Percentiles rank a stretch among this genome's conserved stretches.
Evolutionary conservation across 1,140 invertebrate species (phyloP).

Genomic region (Camponotus floridanus): DNA sequence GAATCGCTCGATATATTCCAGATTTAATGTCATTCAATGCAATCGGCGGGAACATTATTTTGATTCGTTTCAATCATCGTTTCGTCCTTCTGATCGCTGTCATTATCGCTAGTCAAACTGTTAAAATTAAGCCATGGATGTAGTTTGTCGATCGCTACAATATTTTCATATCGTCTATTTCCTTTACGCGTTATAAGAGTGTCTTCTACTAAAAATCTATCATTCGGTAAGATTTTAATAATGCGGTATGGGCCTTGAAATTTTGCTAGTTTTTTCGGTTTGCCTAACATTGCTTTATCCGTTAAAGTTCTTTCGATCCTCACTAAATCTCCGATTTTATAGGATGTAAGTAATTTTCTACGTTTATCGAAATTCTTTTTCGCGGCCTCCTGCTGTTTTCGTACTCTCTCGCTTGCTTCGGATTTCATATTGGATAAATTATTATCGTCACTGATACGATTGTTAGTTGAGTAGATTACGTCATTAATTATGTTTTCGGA

Average conservation of each 20-base stretch:
- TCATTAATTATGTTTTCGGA: constrained; percentile 1
- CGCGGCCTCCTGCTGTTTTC: background rate
- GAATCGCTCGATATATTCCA: too few species aligned
- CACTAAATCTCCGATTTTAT: background rate
- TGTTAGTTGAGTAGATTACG: background rate
- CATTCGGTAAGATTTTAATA: background rate
- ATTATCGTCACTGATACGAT: background rate
- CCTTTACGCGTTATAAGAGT: background rate
- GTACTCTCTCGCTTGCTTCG: background rate
- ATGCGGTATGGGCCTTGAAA: background rate
- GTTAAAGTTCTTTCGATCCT: background rate
- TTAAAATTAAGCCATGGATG: background rate
- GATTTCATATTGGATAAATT: background rate
- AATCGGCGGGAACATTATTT: background rate
- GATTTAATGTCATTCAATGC: too few species aligned
- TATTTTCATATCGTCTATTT: background rate
- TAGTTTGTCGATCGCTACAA: background rate
- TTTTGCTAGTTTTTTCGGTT: background rate
- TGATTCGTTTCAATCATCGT: background rate
- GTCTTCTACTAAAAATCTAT: background rate
- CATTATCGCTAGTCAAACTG: background rate
- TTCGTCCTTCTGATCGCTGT: background rate
- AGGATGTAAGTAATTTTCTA: background rate
- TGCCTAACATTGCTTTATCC: background rate
- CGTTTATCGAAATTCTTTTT: background rate